Conservation (phyloP, 2,113 vertebrate species). For the Pseudorhombus dupliciocellatus region DNA sequence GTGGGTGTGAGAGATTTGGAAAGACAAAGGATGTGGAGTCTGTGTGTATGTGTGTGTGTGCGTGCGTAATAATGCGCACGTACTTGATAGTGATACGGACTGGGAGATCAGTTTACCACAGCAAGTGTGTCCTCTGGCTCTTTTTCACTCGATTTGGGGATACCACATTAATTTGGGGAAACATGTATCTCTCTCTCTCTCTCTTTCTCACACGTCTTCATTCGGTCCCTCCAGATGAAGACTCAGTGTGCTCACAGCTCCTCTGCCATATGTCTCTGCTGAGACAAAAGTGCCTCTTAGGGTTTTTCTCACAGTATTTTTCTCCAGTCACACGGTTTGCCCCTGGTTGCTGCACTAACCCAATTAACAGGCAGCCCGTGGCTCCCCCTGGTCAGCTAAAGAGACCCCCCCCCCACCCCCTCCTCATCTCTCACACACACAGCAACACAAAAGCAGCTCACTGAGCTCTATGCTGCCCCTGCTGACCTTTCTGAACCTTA, state of each 20-base stretch:
- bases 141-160: conserved; percentile 76
- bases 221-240: conserved; percentile 69
- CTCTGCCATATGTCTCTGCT: conserved; percentile 77
- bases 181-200: conserved; percentile 61
- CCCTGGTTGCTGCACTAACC: conserved; percentile 75
- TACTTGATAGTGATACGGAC: conserved; percentile 62
- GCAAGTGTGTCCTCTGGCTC: conserved; percentile 75
- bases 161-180: conserved; percentile 76
- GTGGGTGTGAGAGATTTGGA: conserved; percentile 64
- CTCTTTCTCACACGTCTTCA: conserved; percentile 60
- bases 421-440: background rate
- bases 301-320: conserved; percentile 75
- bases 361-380: conserved; percentile 76
- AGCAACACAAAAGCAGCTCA: conserved; percentile 48
- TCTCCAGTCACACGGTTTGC: conserved; percentile 71
- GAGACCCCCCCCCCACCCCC: conserved; percentile 49
- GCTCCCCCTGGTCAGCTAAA: conserved; percentile 83
- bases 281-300: conserved; percentile 76
- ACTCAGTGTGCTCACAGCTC: conserved; percentile 70
- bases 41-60: conserved; percentile 34
- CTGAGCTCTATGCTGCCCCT: conserved; percentile 80
- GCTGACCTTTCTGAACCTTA: conserved; percentile 76
- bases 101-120: conserved; percentile 73
- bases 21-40: conserved; percentile 70
- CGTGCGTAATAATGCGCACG: conserved; percentile 46